Base-by-base conservation (phyloP, 2,113 vertebrate species). In the Chinchilla lanigera region DNA sequence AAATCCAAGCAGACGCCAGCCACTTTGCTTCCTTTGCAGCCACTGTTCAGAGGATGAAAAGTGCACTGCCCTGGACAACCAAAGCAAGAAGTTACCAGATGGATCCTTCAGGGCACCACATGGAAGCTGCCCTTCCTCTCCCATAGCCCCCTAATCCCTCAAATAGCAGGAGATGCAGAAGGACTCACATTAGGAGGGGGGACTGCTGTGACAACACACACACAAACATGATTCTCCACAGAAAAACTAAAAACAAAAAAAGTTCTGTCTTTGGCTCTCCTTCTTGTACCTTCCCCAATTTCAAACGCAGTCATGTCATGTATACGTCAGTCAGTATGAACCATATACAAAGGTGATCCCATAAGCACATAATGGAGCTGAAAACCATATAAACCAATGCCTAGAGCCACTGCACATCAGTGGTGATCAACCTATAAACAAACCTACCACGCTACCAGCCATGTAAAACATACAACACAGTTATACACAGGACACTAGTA, bases 101-200 rank as follows among this genome's bases (percentile, higher is more conserved):
- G 2, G 44, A 5, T 0, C 3, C 35, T 38, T 10, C 3, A 0
- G 1, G 33, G 7, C 26, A 33, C 12, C 3, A 30, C 26, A 16
- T 5, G 24, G 75, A 50, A 50, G 44, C 28, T 17, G 75, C 26
- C 75, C 44, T 14, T 19, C 47, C 28, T 78, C 75, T 33, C 50
- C 73, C 44, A 78, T 26, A 47, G 26, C 73, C 75, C 28, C 44
- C 13, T 17, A 69, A 47, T 1, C 75, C 44, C 44, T 50, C 11
- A 4, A 77, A 77, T 14, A 78, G 41, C 75, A 50, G 2, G 26
- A 33, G 75, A 17, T 2, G 44, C 41, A 30, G 24, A 77, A 13
- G 26, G 28, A 78, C 28, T 50, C 44, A 19, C 28, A 17, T 47
- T 47, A 1, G 8, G 16, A 80, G 16, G 63, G n/a, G 44, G 56